phyloP scores from a whole-genome alignment of 37 sponge, comb jelly and placozoan genomes.

The Theonella swinhoei region DNA sequence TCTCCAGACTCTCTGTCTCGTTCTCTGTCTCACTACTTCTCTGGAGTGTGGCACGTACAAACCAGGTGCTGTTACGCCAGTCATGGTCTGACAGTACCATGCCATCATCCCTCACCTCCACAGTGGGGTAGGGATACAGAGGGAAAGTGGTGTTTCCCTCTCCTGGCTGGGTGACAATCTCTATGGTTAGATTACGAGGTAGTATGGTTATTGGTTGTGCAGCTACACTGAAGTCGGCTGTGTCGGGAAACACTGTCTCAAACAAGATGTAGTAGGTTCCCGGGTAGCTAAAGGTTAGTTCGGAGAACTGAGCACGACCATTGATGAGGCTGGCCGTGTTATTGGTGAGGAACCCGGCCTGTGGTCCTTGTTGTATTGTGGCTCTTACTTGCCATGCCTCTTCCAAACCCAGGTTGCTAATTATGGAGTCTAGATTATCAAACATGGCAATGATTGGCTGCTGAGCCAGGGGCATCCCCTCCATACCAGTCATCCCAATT shows the following conservation, averaged over 20 bases:
- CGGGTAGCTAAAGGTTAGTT: slow-evolving; percentile 52
- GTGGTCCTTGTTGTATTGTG: slow-evolving; percentile 23
- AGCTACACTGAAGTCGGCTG: slow-evolving; percentile 31
- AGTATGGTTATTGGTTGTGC: background rate
- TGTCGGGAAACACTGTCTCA: slow-evolving; percentile 50
- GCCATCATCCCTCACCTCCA: slow-evolving; percentile 49
- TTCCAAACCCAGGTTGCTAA: slow-evolving; percentile 54
- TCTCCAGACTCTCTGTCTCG: background rate
- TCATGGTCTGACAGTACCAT: slow-evolving; percentile 37
- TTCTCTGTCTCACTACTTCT: no score
- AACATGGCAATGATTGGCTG: slow-evolving; percentile 26
- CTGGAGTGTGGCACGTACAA: slow-evolving; percentile 1
- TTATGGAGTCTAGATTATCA: slow-evolving; percentile 42
- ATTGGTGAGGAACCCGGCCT: slow-evolving; percentile 1
- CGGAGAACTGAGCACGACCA: slow-evolving; percentile 68
- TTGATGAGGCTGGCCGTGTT: slow-evolving; percentile 22
- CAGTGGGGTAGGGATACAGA: slow-evolving; percentile 44
- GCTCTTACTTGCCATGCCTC: slow-evolving; percentile 54
- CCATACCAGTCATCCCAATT: slow-evolving; percentile 1
- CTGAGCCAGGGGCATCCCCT: slow-evolving; percentile 5
- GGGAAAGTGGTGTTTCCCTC: slow-evolving; percentile 48
- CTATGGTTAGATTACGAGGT: slow-evolving; percentile 20
- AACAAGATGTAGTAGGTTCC: slow-evolving; percentile 61
- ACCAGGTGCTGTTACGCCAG: slow-evolving; percentile 75
- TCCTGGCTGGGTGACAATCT: slow-evolving; percentile 24